Evolutionary conservation across 2,113 vertebrate species (phyloP).

Genomic region (Drymodes brunneopygia): DNA sequence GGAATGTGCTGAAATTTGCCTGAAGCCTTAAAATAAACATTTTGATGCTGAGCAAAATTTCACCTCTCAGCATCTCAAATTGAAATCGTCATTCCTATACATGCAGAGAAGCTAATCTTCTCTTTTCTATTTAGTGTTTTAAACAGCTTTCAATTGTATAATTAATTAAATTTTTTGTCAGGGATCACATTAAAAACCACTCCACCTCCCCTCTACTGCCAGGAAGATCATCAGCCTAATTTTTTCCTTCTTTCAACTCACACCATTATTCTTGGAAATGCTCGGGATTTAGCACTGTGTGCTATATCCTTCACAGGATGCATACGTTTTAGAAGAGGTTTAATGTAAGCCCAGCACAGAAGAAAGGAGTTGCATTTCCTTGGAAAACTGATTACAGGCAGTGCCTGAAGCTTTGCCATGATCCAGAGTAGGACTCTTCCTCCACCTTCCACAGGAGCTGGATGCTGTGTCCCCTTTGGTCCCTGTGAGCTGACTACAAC

Average conservation of each 20-base stretch:
- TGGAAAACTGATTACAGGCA: not conserved
- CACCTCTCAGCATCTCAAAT: not conserved
- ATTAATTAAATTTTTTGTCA: slow-evolving; percentile 14
- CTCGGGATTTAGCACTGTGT: not conserved
- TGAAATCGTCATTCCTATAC: not conserved
- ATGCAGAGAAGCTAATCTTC: not conserved
- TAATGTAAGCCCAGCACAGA: not conserved
- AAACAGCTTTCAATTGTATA: not conserved
- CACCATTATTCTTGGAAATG: not conserved
- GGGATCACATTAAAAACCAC: not conserved
- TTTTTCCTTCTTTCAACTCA: not conserved
- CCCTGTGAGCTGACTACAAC: fast-evolving
- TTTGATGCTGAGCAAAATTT: not conserved
- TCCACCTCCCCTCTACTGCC: not conserved
- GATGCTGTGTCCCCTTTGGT: fast-evolving
- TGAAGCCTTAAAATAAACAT: slow-evolving; percentile 25
- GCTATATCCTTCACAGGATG: not conserved
- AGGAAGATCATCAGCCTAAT: not conserved
- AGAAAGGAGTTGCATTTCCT: not conserved
- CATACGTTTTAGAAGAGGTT: not conserved
- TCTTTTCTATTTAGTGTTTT: not conserved
- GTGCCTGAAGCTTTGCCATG: not conserved
- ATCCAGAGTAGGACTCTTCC: not conserved
- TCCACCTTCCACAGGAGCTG: not conserved
- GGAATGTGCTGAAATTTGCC: not conserved